Conservation (phyloP, 2,113 vertebrate genomes). For the Coturnix japonica region DNA sequence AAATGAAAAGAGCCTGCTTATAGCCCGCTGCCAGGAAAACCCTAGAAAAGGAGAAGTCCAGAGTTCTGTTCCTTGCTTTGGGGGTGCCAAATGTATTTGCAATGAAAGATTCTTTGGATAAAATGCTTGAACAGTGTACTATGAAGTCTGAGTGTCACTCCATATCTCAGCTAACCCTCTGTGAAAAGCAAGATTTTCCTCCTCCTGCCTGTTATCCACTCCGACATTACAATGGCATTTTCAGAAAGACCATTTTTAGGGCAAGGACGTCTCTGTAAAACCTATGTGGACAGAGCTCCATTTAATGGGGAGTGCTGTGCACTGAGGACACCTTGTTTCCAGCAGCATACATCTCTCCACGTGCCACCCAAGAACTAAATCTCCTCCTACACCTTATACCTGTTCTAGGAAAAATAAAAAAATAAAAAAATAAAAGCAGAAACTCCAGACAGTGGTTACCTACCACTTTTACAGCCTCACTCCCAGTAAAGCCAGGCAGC, state of each 20-base stretch:
- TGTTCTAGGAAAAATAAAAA: background rate
- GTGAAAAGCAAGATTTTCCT: background rate
- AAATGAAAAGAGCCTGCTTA: background rate
- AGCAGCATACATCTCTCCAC: background rate
- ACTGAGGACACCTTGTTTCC: background rate
- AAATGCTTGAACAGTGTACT: background rate
- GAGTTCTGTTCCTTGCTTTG: background rate
- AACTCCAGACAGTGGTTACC: background rate
- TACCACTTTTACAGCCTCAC: accelerated
- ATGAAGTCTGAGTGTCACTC: background rate
- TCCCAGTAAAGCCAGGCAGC: background rate
- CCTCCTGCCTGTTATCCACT: background rate
- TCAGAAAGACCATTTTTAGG: background rate
- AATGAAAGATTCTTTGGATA: background rate
- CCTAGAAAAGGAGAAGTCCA: background rate
- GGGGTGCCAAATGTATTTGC: background rate
- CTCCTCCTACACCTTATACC: background rate
- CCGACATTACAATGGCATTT: background rate
- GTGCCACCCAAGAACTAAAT: background rate
- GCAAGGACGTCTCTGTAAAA: background rate
- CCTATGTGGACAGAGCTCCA: background rate
- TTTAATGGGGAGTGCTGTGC: background rate
- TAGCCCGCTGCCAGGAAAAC: background rate
- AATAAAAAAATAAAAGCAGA: background rate
- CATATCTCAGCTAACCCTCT: background rate